These are phyloP conservation scores for Lasius platythorax DNA, from an alignment of 2,888 invertebrate species.

Conservation along the genomic window DNA sequence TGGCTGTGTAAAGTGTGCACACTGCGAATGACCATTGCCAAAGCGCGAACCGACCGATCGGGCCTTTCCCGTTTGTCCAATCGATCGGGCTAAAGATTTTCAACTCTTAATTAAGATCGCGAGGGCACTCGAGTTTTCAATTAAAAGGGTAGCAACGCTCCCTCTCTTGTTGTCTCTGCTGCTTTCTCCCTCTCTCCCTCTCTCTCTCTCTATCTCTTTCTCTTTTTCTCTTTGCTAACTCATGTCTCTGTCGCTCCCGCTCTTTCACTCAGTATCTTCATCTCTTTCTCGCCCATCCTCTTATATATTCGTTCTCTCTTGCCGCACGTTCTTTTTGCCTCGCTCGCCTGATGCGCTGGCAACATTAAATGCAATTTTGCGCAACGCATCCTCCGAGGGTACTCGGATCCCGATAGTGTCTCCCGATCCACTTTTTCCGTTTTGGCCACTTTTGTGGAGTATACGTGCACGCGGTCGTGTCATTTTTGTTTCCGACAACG, in stretches of 20 bases:
- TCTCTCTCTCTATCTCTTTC: constrained; percentile 1
- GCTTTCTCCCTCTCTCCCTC: background rate
- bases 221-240: constrained; percentile 17
- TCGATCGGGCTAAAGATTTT: constrained; percentile 82
- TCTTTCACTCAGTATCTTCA: background rate
- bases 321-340: constrained; percentile 44
- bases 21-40: constrained; percentile 71
- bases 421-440: constrained; percentile 55
- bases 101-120: constrained; percentile 84
- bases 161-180: constrained; percentile 44
- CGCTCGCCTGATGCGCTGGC: constrained; percentile 65
- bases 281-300: constrained; percentile 5
- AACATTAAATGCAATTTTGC: constrained; percentile 79
- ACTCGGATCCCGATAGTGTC: constrained; percentile 60
- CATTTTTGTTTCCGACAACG: constrained; percentile 51
- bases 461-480: constrained; percentile 46
- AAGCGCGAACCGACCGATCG: constrained; percentile 71
- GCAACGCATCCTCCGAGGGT: constrained; percentile 62
- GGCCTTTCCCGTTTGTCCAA: constrained; percentile 79
- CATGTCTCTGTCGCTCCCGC: constrained; percentile 12
- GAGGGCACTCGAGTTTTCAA: constrained; percentile 82
- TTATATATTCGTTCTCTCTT: constrained; percentile 27
- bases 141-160: constrained; percentile 76
- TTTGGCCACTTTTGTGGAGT: constrained; percentile 57
- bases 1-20: constrained; percentile 73